phyloP scores from a whole-genome alignment of 2,797 vertebrate genomes.

The Dermochelys coriacea region DNA sequence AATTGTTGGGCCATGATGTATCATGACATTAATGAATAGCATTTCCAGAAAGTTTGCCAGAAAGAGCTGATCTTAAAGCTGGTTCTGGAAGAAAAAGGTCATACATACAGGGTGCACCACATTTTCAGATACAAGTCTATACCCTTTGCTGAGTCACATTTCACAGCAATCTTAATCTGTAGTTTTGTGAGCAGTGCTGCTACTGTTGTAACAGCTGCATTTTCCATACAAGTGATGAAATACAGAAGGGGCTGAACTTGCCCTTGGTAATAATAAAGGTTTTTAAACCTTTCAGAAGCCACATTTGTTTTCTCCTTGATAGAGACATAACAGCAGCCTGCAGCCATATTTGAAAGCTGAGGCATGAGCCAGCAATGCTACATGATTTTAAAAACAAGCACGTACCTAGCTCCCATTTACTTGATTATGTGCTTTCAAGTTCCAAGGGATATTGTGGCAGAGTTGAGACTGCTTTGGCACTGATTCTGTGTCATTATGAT shows the following conservation, averaged over 20 bases:
- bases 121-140: neutral
- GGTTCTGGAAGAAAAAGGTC: neutral
- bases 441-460: neutral
- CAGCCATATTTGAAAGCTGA: neutral
- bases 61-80: neutral
- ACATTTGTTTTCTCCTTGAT: constrained; percentile 34
- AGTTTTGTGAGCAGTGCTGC: neutral
- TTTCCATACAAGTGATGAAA: constrained; percentile 13
- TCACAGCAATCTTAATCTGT: neutral
- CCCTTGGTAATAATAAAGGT: neutral
- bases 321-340: neutral
- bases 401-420: neutral
- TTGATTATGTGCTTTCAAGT: neutral
- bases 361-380: neutral
- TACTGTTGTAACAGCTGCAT: neutral
- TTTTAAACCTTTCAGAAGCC: neutral
- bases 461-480: neutral
- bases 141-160: neutral
- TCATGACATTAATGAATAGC: accelerated
- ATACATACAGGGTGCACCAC: accelerated
- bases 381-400: neutral
- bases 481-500: neutral
- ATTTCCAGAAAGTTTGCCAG: neutral
- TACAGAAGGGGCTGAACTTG: neutral
- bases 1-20: neutral